Evolutionary conservation across 37 sponge, comb jelly and placozoan genomes (phyloP).

Genomic region (Geodia barretti): DNA sequence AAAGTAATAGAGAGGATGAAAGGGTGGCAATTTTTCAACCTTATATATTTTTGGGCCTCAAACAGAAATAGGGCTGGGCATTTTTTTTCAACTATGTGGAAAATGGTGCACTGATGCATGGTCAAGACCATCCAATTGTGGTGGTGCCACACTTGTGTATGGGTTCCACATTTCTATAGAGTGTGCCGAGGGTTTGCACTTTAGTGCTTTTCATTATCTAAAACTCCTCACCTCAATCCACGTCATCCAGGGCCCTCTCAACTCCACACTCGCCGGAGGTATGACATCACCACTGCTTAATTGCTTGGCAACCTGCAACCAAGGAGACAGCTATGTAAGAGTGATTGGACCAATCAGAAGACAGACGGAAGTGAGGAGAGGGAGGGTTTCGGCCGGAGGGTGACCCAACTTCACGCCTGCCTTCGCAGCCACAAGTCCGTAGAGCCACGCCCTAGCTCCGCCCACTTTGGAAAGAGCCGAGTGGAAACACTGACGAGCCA

Average conservation of each 20-base stretch:
- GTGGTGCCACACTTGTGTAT: too few species aligned
- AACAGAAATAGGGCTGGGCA: too few species aligned
- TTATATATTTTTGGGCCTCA: too few species aligned
- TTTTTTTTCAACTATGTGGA: too few species aligned
- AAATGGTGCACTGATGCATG: too few species aligned
- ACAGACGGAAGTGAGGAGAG: slow-evolving; percentile 43
- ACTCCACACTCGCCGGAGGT: background rate
- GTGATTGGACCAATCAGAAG: background rate
- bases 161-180: too few species aligned
- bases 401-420: slow-evolving; percentile 17
- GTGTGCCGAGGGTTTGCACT: too few species aligned
- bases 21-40: too few species aligned
- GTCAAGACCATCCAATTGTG: too few species aligned
- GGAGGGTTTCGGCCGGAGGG: slow-evolving; percentile 7
- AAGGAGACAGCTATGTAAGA: background rate
- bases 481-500: slow-evolving; percentile 39
- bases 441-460: slow-evolving; percentile 60
- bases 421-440: slow-evolving; percentile 59
- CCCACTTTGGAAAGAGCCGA: slow-evolving; percentile 39
- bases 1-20: too few species aligned
- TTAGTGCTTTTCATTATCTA: background rate
- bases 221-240: background rate
- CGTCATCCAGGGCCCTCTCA: background rate
- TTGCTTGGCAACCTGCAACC: background rate
- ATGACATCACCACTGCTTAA: background rate